Evolutionary conservation across 2,797 vertebrate genomes (phyloP), one percentile per base, ranked within the genome.

Genomic region (Myotis findleyi): DNA sequence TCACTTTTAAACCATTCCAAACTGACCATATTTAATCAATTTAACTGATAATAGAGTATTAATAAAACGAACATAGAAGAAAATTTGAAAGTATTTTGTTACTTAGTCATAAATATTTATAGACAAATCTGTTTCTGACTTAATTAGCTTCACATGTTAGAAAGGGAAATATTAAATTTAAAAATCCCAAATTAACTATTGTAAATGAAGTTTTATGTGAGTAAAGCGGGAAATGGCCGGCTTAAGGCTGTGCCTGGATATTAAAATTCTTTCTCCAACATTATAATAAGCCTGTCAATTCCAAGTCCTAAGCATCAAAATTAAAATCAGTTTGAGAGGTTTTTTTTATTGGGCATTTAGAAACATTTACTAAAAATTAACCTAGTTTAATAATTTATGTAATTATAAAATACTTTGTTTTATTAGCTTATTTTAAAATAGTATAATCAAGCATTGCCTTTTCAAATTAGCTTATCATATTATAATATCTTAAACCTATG

Each of bases 101-200:
- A 81, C 20, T 85, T 96, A 84, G 8, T 86, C 51, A 87, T 83
- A 49, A 86, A 79, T 96, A 80, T 89, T 84, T 91, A 91, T n/a
- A 86, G 62, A 30, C 21, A 81, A 69, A 82, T 80, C 73, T 92
- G 30, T n/a, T 91, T 36, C 30, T 92, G 72, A 86, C 33, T 94
- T 93, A 92, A 96, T 92, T 93, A 92, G 12, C n/a, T 90, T 44
- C 7, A 36, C 55, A 88, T 91, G 53, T 92, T 89, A 93, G 71
- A 86, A 92, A 94, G 59, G n/a, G 2, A 94, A 96, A 82, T 90
- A 92, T 81, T 95, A 92, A 84, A 51, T 87, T 93, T 90, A 14
- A 72, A 86, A 95, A 64, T 87, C 5, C 53, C 41, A 76, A 72
- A 94, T 92, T 91, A 95, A 87, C 36, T 87, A 51, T 73, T 53